Base-by-base conservation (phyloP, 2,888 invertebrate genomes). In the Scrobipalpa costella region DNA sequence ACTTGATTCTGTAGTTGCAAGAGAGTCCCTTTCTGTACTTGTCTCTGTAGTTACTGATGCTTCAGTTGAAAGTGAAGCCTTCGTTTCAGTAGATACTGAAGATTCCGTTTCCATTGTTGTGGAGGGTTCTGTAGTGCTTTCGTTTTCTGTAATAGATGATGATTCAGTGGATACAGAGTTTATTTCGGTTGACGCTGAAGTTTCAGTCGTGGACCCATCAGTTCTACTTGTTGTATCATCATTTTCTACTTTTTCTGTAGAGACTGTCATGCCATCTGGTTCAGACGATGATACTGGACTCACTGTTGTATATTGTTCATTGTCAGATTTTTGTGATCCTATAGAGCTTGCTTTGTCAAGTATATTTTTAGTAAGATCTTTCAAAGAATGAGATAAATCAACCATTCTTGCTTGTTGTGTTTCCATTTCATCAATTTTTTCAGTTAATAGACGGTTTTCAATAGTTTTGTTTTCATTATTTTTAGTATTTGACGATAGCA, bases 361-460 rank as follows among this genome's bases (percentile, higher is more conserved):
- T 15, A 49, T 49, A 34, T 17, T 60, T 13, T 60, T 60, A 8
- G 60, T 34, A 7, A 60, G 7, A 34, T 49, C 13, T 49, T 60
- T 60, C 17, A 60, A 33, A 34, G 49, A 47, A 13, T 19, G 15
- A 27, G 60, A 60, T 33, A 60, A 33, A 33, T 34, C 60, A 17
- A 17, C 21, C 27, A 59, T 11, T 38, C 38, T 38, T 21, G 27
- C 17, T 44, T 59, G 44, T 59, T 36, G 19, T 52, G 61, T 34
- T 63, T 59, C 17, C 11, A 34, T 62, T 38, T 44, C 49, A 55
- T 63, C 59, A 58, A 63, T 57, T 58, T 55, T 55, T 57, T 38
- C 49, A 13, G 57, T 27, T 7, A 55, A 34, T 13, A 52, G 19
- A 52, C 9, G 9, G 50, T 60, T 52, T 15, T 34, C 34, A n/a